These are phyloP conservation scores for Acholoe squamosa DNA, from an alignment of 2,888 invertebrate species.

Conservation along the genomic window DNA sequence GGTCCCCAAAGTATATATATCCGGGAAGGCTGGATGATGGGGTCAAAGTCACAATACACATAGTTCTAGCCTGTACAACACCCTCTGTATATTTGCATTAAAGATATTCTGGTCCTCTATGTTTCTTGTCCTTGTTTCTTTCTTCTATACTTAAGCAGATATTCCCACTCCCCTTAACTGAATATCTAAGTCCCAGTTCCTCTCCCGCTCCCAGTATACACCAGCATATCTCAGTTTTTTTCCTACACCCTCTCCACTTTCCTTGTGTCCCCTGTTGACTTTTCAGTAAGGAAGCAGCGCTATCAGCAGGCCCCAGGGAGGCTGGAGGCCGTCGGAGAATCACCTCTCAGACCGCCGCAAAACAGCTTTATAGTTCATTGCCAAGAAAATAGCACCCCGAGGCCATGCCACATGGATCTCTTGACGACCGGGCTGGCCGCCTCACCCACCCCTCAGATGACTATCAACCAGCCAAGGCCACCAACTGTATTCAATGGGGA, in stretches of 20 bases:
- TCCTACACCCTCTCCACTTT: background rate
- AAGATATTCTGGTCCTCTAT: no score
- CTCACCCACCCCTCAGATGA: background rate
- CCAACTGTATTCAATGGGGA: background rate
- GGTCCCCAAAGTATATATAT: no score
- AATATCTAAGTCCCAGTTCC: no score
- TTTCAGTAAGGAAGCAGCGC: conserved; percentile 36
- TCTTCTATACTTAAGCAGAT: no score
- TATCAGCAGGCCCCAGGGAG: conserved; percentile 34
- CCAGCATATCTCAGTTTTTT: background rate
- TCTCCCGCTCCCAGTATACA: background rate
- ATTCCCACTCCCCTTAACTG: no score
- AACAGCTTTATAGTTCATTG: conserved; percentile 29
- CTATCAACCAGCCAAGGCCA: conserved; percentile 18
- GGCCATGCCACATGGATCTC: background rate
- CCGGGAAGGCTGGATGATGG: no score
- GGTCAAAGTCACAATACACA: no score
- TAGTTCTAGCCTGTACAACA: no score
- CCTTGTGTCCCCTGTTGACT: conserved; percentile 16
- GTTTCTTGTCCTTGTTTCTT: no score
- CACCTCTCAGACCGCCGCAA: conserved; percentile 22
- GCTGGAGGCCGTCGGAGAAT: background rate
- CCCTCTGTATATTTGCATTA: no score
- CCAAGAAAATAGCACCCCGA: conserved; percentile 25
- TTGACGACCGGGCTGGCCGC: background rate